Evolutionary conservation across 2,888 invertebrate species (phyloP).

Genomic region (Piscicola geometra): DNA sequence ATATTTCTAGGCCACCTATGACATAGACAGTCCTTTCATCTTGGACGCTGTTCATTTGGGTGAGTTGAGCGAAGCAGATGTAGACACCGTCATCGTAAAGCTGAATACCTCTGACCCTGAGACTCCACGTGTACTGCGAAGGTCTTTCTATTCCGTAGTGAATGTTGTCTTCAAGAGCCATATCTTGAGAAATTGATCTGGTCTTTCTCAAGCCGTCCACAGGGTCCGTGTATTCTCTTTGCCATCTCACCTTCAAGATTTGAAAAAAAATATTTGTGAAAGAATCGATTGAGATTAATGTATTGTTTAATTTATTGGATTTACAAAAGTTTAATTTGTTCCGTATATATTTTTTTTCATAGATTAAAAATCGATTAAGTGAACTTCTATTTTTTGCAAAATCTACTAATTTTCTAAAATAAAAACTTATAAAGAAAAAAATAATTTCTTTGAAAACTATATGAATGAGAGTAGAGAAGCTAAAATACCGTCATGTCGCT

Average conservation of each 20-base stretch:
- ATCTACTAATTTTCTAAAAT: too few relatives aligned
- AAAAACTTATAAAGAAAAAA: conserved; percentile 9
- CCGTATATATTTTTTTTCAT: too few relatives aligned
- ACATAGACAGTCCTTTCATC: conserved; percentile 31
- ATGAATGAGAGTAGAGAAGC: too few relatives aligned
- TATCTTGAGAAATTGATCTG: conserved; percentile 39
- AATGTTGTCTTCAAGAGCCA: conserved; percentile 41
- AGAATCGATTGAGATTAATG: too few relatives aligned
- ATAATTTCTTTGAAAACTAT: background rate
- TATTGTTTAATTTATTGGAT: too few relatives aligned
- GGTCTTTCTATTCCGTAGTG: conserved; percentile 44
- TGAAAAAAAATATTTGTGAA: too few relatives aligned
- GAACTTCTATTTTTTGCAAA: background rate
- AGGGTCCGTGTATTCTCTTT: conserved; percentile 32
- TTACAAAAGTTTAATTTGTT: too few relatives aligned
- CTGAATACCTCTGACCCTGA: conserved; percentile 39
- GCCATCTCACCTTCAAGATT: conserved; percentile 44
- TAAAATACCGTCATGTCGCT: conserved; percentile 32
- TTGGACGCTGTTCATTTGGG: conserved; percentile 29
- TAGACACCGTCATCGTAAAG: conserved; percentile 43
- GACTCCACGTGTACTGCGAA: conserved; percentile 42
- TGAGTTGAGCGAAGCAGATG: conserved; percentile 43
- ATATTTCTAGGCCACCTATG: conserved; percentile 26
- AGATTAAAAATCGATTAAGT: too few relatives aligned
- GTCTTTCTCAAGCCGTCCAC: conserved; percentile 20